These are phyloP conservation scores for Leptopilina syphax DNA, from an alignment of 2,888 invertebrate genomes.

Conservation along the genomic window DNA sequence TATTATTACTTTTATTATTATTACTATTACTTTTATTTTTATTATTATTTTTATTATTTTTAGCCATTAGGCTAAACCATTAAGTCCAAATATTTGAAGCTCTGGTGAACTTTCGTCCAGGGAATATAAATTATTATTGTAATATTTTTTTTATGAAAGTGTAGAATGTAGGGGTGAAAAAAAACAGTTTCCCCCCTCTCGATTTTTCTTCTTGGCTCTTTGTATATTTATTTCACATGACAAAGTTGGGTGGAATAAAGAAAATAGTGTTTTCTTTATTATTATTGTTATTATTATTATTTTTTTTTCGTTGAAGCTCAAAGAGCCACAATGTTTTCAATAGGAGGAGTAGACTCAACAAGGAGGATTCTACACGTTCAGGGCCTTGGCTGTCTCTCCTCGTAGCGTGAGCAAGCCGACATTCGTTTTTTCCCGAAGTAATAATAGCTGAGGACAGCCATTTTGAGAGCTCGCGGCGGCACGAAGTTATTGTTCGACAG, in stretches of 20 bases:
- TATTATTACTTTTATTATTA: too few species aligned
- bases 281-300: background rate
- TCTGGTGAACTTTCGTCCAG: too few species aligned
- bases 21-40: too few species aligned
- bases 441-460: constrained; percentile 77
- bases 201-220: background rate
- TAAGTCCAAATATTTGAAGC: too few species aligned
- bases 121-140: too few species aligned
- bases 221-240: background rate
- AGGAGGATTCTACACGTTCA: constrained; percentile 37
- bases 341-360: constrained; percentile 41
- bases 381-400: constrained; percentile 41
- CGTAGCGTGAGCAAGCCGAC: constrained; percentile 42
- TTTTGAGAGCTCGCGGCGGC: constrained; percentile 75
- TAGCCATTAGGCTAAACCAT: too few species aligned
- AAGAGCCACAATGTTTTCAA: constrained; percentile 43
- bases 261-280: constrained; percentile 19
- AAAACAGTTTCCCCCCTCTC: background rate
- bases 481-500: constrained; percentile 76
- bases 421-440: constrained; percentile 66
- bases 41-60: too few species aligned
- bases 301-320: background rate
- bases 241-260: constrained; percentile 7
- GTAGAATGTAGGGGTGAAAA: background rate
- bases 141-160: too few species aligned